Base-by-base conservation (phyloP, 1,140 invertebrate genomes). In the Drosophila lacertosa region DNA sequence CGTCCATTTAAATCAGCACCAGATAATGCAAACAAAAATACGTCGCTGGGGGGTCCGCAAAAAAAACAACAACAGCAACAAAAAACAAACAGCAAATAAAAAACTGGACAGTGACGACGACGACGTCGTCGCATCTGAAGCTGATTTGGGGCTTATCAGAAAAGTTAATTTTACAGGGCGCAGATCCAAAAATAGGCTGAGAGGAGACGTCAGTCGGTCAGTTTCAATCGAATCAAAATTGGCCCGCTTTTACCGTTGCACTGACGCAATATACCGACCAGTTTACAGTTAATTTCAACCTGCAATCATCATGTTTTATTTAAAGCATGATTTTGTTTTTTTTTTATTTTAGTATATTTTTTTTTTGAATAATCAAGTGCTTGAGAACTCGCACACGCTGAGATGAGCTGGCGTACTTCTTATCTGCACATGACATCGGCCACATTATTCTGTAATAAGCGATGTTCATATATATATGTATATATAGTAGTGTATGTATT, bases 11-110 rank as follows among this genome's bases (percentile, higher is more conserved):
- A 79, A 79, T 73, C 76, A 84, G 47, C 57, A 47, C 24, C 81
- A 72, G 79, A 83, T 84, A 74, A 84, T 84, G 59, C 70, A 84
- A 79, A 58, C 67, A 65, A 75, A 75, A 64, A 78, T 32, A 59
- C 42, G 45, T 39, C 65, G 73, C 66, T 59, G 72, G 63, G 63
- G 72, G 54, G 48, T 29, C 51, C 53, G 67, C 39, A 72, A 72
- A 79, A 66, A 80, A 72, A 9, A 40, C 18, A 20, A 16, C 4
- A 51, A n/a, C n/a, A n/a, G n/a, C n/a, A n/a, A n/a, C n/a, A n/a
- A n/a, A n/a, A n/a, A n/a, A n/a, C n/a, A n/a, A n/a, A n/a, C n/a
- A n/a, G n/a, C n/a, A n/a, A n/a, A n/a, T n/a, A n/a, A 13, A 40
- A 39, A 39, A n/a, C 26, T 16, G 33, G 18, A 39, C 50, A 40